phyloP scores from a whole-genome alignment of 1,140 invertebrate genomes.

The Dendrolimus punctatus region DNA sequence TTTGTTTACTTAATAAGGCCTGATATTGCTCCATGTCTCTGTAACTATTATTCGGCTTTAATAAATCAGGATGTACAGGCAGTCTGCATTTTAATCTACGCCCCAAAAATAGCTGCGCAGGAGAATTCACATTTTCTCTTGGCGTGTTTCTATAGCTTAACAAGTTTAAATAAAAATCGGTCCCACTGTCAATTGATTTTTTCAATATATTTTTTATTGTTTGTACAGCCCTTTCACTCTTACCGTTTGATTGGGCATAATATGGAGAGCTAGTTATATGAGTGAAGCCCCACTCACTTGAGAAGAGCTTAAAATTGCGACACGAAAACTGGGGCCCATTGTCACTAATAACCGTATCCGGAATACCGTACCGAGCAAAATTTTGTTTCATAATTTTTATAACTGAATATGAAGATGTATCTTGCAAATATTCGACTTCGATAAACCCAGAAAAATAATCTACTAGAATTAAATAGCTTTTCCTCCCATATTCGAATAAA shows the following conservation, averaged over 20 bases:
- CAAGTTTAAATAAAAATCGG: conserved; percentile 9
- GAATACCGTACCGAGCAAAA: conserved; percentile 51
- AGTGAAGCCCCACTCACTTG: conserved; percentile 28
- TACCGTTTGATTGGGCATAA: conserved; percentile 43
- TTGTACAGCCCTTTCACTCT: conserved; percentile 29
- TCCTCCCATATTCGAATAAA: conserved; percentile 26
- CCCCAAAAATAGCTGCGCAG: conserved; percentile 9
- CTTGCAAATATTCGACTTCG: conserved; percentile 15
- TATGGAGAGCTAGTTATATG: conserved; percentile 25
- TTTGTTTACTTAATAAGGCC: no score
- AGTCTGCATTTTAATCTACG: conserved; percentile 6
- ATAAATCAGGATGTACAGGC: conserved; percentile 5
- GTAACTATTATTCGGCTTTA: no score
- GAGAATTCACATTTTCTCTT: conserved; percentile 3
- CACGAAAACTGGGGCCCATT: conserved; percentile 41
- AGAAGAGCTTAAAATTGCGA: conserved; percentile 40
- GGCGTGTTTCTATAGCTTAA: conserved; percentile 12
- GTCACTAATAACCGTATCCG: conserved; percentile 41
- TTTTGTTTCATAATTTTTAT: conserved; percentile 21
- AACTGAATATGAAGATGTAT: conserved; percentile 5
- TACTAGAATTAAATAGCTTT: conserved; percentile 24
- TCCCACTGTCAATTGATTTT: conserved; percentile 12
- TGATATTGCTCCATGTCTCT: no score
- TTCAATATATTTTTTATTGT: conserved; percentile 27
- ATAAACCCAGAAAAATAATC: conserved; percentile 29